A percentile compares a stretch with the other conserved stretches of the same genome.
phyloP scores from a whole-genome alignment of 2,113 vertebrate genomes.

The Chascanopsetta lugubris region DNA sequence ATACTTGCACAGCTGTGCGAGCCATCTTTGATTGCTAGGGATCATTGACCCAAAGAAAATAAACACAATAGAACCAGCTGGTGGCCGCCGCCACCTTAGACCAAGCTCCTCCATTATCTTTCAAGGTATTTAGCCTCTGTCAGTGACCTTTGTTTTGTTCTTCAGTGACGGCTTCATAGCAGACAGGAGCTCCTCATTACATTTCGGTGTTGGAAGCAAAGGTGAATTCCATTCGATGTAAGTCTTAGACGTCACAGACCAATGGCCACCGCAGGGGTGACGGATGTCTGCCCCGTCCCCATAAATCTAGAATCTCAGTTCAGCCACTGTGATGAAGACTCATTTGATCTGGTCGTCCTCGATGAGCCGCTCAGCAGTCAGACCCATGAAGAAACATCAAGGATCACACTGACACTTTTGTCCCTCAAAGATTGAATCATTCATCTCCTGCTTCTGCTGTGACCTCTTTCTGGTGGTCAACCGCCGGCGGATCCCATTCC shows the following conservation, averaged over 20 bases:
- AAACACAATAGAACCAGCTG: too few relatives aligned
- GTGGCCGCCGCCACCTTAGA: slow-evolving; percentile 29
- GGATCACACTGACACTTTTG: slow-evolving; percentile 10
- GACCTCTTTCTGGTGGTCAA: slow-evolving; percentile 23
- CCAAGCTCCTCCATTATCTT: slow-evolving; percentile 47
- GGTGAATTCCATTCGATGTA: slow-evolving; percentile 62
- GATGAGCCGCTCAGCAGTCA: slow-evolving; percentile 20
- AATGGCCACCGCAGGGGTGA: slow-evolving; percentile 60
- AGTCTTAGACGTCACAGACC: slow-evolving; percentile 58
- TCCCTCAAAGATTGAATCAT: slow-evolving; percentile 29
- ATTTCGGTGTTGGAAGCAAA: slow-evolving; percentile 56
- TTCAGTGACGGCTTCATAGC: slow-evolving; percentile 45
- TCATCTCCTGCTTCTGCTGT: slow-evolving; percentile 13
- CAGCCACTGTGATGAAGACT: slow-evolving; percentile 38
- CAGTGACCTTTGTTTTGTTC: slow-evolving; percentile 53
- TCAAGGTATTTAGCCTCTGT: slow-evolving; percentile 43
- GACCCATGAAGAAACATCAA: neutral
- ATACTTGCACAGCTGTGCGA: too few relatives aligned
- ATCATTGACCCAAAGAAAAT: too few relatives aligned
- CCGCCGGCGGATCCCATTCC: slow-evolving; percentile 16
- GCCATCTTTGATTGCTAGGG: too few relatives aligned
- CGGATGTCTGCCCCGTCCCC: slow-evolving; percentile 57
- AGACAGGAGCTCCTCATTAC: slow-evolving; percentile 61
- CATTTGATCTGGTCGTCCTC: slow-evolving; percentile 50
- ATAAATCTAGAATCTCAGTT: slow-evolving; percentile 53